phyloP scores from a whole-genome alignment of 2,888 invertebrate species.

The Leptopilina myrica region DNA sequence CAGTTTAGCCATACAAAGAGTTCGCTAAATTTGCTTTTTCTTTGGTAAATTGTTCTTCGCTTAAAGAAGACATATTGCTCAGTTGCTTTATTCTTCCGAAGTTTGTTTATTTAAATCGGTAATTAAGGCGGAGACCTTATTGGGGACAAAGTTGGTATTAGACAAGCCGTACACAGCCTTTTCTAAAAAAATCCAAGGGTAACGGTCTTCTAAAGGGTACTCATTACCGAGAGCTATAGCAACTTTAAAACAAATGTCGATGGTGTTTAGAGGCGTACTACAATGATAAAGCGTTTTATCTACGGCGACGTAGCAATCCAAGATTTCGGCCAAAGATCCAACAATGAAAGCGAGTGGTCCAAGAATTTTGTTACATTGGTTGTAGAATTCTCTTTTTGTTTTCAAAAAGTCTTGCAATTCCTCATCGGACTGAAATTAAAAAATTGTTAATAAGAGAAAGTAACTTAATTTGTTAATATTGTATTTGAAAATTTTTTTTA shows the following conservation, averaged over 20 bases:
- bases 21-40: constrained; percentile 29
- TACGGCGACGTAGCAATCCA: constrained; percentile 19
- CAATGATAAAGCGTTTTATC: constrained; percentile 13
- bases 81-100: no score
- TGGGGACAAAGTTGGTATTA: neutral
- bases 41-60: no score
- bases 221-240: constrained; percentile 10
- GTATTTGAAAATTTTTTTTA: neutral
- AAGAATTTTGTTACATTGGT: constrained; percentile 15
- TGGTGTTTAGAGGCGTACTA: constrained; percentile 29
- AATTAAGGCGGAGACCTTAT: neutral
- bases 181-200: constrained; percentile 42
- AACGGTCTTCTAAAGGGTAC: constrained; percentile 30
- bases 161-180: constrained; percentile 30
- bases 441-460: neutral
- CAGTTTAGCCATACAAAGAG: constrained; percentile 34
- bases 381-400: constrained; percentile 32
- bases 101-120: neutral
- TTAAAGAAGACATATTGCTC: no score
- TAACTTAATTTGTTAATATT: neutral
- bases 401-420: constrained; percentile 34
- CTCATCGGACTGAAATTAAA: constrained; percentile 25
- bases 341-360: constrained; percentile 33
- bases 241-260: constrained; percentile 32
- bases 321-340: neutral